Percentiles rank a stretch among this genome's conserved stretches.
Evolutionary conservation across 1,140 invertebrate species (phyloP).

Genomic region (Drosophila virilis): DNA sequence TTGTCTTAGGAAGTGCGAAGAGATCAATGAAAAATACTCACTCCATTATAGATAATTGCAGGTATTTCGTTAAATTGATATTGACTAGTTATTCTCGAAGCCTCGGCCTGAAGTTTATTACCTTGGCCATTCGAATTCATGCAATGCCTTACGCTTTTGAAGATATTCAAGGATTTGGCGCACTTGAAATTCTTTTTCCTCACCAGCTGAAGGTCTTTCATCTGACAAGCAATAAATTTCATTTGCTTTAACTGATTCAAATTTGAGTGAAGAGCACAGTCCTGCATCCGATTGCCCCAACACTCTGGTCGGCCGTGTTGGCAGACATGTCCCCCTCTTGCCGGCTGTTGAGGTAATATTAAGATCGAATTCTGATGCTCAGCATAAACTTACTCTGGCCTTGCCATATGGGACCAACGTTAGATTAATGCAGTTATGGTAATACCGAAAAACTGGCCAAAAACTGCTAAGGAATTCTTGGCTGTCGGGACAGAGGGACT

Average conservation of each 20-base stretch:
- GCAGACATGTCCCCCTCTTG: neutral
- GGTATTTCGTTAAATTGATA: slow-evolving; percentile 23
- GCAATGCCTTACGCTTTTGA: neutral
- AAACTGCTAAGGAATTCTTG: neutral
- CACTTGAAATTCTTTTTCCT: neutral
- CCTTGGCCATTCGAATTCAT: neutral
- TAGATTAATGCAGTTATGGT: slow-evolving; percentile 23
- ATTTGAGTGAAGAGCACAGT: slow-evolving; percentile 20
- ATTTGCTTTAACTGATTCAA: slow-evolving; percentile 19
- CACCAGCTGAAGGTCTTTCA: neutral
- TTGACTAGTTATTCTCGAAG: neutral
- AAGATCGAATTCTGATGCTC: too few relatives aligned
- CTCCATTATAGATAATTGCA: slow-evolving; percentile 30
- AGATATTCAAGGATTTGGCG: slow-evolving; percentile 6
- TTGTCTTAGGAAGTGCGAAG: neutral
- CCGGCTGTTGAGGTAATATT: neutral
- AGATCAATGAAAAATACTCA: neutral
- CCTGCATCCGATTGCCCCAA: slow-evolving; percentile 27
- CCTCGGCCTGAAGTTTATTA: neutral
- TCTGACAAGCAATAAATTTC: slow-evolving; percentile 19
- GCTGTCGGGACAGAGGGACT: slow-evolving; percentile 20
- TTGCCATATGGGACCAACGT: slow-evolving; percentile 30
- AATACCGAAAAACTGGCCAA: slow-evolving; percentile 16
- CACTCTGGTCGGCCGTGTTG: slow-evolving; percentile 27
- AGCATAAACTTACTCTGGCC: slow-evolving; percentile 1